Base-by-base conservation (phyloP, 1,140 invertebrate species). In the Drosophila sechellia region DNA sequence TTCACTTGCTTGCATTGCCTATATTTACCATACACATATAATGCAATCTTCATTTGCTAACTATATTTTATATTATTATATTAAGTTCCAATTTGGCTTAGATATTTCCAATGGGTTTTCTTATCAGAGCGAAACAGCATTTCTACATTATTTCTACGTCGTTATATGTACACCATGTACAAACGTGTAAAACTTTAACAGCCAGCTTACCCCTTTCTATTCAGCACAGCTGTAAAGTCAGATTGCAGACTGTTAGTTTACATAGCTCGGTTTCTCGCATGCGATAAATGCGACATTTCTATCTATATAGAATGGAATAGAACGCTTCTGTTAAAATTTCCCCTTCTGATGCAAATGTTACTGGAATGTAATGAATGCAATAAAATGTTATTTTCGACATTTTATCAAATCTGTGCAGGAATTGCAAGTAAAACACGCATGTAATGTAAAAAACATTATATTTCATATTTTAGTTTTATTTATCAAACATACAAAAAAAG, bases 261-360 rank as follows among this genome's bases (percentile, higher is more conserved):
- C 54, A 56, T n/a, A 20, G 12, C 5, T 17, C 1, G 0, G 13
- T 15, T 61, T 61, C 2, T 61, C 48, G 49, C 59, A 61, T 61
- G 59, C 59, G 49, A 61, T 53, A 53, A 40, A 12, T 42, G 2
- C 0, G 3, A 0, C 5, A 5, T 42, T 61, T 39, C 37, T 22
- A 53, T 39, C 37, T 22, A 53, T 22, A 25, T 22, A 10, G 8
- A 43, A 61, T 11, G 17, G 15, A 53, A n/a, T 17, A 49, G 22
- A 53, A 43, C 49, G n/a, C 5, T 2, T 15, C 53, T 55, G 53
- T 55, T 56, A n/a, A 17, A 11, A 1, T 22, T 27, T 49, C 12
- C 35, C n/a, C 57, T 17, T 3, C 2, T n/a, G 0, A 17, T 4
- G 31, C 10, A 8, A 0, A n/a, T 48, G 45, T 27, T 27, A 48